phyloP scores from a whole-genome alignment of 2,888 invertebrate species.

The Odontocerum albicorne region DNA sequence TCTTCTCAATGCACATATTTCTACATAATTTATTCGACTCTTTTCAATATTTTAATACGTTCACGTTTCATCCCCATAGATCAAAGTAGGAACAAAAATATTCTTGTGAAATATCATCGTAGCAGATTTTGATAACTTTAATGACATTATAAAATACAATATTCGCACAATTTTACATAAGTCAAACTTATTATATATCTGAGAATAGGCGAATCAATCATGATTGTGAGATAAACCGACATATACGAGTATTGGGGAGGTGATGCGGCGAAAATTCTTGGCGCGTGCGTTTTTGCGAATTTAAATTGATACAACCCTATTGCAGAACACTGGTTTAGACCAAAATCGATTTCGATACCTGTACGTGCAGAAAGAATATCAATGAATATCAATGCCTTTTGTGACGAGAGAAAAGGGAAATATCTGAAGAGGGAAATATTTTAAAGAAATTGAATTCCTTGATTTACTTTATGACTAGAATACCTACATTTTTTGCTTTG shows the following conservation, averaged over 20 bases:
- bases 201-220: background rate
- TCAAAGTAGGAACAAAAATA: too few relatives aligned
- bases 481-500: too few relatives aligned
- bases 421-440: background rate
- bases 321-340: constrained; percentile 4
- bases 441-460: background rate
- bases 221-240: background rate
- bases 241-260: background rate
- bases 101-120: too few relatives aligned
- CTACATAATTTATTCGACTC: too few relatives aligned
- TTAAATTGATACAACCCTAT: constrained; percentile 9
- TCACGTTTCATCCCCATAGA: too few relatives aligned
- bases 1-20: too few relatives aligned
- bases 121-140: too few relatives aligned
- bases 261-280: background rate
- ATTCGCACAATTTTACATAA: too few relatives aligned
- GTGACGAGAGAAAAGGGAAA: too few relatives aligned
- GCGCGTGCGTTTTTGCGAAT: constrained; percentile 8
- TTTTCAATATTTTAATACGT: too few relatives aligned
- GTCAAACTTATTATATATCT: too few relatives aligned
- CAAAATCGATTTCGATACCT: constrained; percentile 9
- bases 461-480: background rate
- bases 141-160: too few relatives aligned
- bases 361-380: constrained; percentile 13
- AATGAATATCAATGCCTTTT: constrained; percentile 12